Conservation (phyloP, 2,888 invertebrate species). For the Dusona sp. region DNA sequence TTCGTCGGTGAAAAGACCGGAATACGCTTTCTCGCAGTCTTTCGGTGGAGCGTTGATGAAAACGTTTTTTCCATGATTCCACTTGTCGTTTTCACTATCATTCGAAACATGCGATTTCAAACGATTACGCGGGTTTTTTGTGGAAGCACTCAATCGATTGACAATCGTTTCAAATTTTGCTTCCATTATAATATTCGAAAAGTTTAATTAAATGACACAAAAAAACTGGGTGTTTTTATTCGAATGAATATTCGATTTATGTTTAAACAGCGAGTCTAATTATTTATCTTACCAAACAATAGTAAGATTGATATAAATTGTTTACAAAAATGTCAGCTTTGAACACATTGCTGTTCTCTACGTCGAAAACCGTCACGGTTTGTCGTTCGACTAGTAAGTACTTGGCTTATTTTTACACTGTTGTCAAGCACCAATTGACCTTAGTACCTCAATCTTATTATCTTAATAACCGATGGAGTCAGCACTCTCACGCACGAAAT, state of each 20-base stretch:
- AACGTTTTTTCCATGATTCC: constrained; percentile 70
- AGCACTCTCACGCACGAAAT: not conserved
- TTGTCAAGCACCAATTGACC: constrained; percentile 43
- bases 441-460: constrained; percentile 44
- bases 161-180: constrained; percentile 29
- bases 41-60: constrained; percentile 86
- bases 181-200: constrained; percentile 38
- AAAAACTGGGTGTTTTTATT: not conserved
- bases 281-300: not conserved
- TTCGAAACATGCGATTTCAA: not conserved
- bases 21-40: constrained; percentile 86
- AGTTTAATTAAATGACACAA: not conserved
- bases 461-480: constrained; percentile 47
- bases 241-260: not conserved
- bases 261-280: not conserved
- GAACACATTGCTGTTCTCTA: not conserved
- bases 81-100: constrained; percentile 25
- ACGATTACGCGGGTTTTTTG: not conserved
- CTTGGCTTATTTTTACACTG: constrained; percentile 30
- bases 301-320: not conserved
- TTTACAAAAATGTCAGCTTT: not conserved
- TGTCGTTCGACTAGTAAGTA: not conserved
- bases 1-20: constrained; percentile 86
- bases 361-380: constrained; percentile 3
- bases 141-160: not conserved